Percentiles rank a stretch among this genome's conserved stretches.
Evolutionary conservation across 2,888 invertebrate genomes (phyloP).

Genomic region (Pammene fasciana): DNA sequence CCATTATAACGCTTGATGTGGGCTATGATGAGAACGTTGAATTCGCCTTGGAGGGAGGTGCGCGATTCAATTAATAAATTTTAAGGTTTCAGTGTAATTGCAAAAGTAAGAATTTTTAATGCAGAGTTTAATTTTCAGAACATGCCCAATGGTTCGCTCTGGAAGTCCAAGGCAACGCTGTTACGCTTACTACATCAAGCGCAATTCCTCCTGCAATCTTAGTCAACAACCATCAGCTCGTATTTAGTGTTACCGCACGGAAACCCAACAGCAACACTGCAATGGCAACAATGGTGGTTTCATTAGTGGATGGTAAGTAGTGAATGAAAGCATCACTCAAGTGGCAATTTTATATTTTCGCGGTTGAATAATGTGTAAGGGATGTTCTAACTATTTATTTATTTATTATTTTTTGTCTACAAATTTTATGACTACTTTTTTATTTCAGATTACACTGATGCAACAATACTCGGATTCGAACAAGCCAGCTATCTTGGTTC

Average conservation of each 20-base stretch:
- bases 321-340: too few relatives aligned
- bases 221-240: constrained; percentile 49
- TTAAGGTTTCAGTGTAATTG: too few relatives aligned
- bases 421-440: not conserved
- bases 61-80: too few relatives aligned
- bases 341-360: too few relatives aligned
- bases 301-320: constrained; percentile 43
- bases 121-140: constrained; percentile 40
- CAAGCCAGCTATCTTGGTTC: constrained; percentile 45
- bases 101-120: not conserved
- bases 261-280: constrained; percentile 46
- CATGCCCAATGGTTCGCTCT: constrained; percentile 48
- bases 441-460: constrained; percentile 42
- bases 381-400: too few relatives aligned
- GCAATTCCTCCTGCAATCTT: constrained; percentile 51
- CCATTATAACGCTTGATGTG: constrained; percentile 4
- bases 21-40: constrained; percentile 28
- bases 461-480: constrained; percentile 46
- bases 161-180: constrained; percentile 42
- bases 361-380: too few relatives aligned
- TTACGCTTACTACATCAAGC: constrained; percentile 41
- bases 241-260: constrained; percentile 48
- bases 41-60: constrained; percentile 27
- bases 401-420: not conserved
- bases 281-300: constrained; percentile 49